phyloP scores from a whole-genome alignment of 2,888 invertebrate species.

The Halictus ligatus region DNA sequence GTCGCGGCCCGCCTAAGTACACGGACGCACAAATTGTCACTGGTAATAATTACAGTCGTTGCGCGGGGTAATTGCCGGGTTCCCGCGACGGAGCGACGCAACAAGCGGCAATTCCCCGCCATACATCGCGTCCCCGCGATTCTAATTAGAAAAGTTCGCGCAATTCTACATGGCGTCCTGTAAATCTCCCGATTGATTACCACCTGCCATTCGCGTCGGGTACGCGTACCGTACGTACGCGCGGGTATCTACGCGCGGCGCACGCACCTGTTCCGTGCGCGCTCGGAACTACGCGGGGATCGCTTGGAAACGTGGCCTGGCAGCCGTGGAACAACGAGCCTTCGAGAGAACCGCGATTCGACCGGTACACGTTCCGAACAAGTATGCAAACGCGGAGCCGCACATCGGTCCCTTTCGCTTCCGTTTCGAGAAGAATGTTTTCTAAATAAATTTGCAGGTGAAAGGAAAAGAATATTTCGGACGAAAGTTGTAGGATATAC shows the following conservation, averaged over 20 bases:
- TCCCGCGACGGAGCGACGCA: conserved; percentile 22
- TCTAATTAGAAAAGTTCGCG: conserved; percentile 56
- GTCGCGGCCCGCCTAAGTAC: conserved; percentile 11
- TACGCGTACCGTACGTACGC: neutral
- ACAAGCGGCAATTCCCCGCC: conserved; percentile 11
- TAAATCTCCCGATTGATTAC: conserved; percentile 79
- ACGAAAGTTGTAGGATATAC: too few relatives aligned
- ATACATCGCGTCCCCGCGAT: conserved; percentile 15
- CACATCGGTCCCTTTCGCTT: neutral
- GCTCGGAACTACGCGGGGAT: conserved; percentile 14
- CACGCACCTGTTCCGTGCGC: conserved; percentile 28
- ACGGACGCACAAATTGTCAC: conserved; percentile 18
- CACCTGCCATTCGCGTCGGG: conserved; percentile 74
- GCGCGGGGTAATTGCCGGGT: conserved; percentile 29
- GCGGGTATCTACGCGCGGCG: conserved; percentile 10
- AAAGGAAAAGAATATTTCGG: too few relatives aligned
- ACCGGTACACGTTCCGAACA: neutral
- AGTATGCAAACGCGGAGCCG: neutral
- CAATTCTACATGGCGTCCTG: conserved; percentile 67
- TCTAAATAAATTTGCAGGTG: too few relatives aligned
- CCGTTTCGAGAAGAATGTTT: neutral
- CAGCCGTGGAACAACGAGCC: conserved; percentile 7
- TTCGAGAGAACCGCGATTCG: neutral
- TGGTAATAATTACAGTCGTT: conserved; percentile 22
- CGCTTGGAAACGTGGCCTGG: conserved; percentile 19